Percentiles rank a stretch among this genome's conserved stretches.
These are phyloP conservation scores for Rhagoletis zephyria DNA, from an alignment of 1,140 invertebrate genomes.

Conservation along the genomic window DNA sequence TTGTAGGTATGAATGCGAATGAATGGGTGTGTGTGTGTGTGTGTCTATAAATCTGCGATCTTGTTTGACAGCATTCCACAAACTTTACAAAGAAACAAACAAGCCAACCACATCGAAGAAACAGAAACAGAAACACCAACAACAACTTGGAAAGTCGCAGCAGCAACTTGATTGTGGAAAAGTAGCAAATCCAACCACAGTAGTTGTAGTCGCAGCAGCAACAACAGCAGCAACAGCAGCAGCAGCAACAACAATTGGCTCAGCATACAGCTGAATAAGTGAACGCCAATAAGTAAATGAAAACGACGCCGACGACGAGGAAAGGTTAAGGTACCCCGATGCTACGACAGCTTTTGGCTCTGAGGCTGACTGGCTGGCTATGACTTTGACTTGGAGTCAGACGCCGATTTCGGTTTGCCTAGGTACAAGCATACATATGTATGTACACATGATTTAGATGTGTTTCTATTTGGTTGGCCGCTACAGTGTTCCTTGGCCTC, in stretches of 20 bases:
- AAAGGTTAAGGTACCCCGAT: slow-evolving; percentile 41
- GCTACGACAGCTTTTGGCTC: not conserved
- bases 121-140: slow-evolving; percentile 26
- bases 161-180: slow-evolving; percentile 11
- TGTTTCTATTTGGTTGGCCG: not conserved
- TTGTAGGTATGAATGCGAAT: not conserved
- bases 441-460: not conserved
- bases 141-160: slow-evolving; percentile 20
- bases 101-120: slow-evolving; percentile 53
- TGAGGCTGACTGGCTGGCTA: not conserved
- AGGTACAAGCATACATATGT: not conserved
- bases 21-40: slow-evolving; percentile 6
- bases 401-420: not conserved
- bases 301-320: not conserved
- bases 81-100: slow-evolving; percentile 38
- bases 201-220: not conserved
- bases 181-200: not conserved
- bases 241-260: not conserved
- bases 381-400: no score
- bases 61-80: slow-evolving; percentile 68
- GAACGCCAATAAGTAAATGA: slow-evolving; percentile 1
- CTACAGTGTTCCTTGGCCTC: slow-evolving; percentile 29
- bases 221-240: no score
- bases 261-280: not conserved
- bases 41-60: slow-evolving; percentile 59